phyloP scores from a whole-genome alignment of 2,888 invertebrate genomes.

The Rhagonycha fulva region DNA sequence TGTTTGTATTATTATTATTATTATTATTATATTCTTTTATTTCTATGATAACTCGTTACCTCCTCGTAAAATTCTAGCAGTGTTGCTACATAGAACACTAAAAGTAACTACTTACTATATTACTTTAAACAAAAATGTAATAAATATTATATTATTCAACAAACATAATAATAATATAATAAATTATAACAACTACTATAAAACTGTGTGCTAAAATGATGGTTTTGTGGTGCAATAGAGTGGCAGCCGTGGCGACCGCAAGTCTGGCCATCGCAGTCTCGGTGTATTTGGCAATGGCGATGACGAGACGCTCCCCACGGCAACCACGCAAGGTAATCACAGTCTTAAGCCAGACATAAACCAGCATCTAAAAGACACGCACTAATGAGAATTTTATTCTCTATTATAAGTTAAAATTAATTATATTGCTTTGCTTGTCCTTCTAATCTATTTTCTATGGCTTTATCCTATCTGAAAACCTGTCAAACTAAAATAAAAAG shows the following conservation, averaged over 20 bases:
- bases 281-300: constrained; percentile 36
- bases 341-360: constrained; percentile 51
- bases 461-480: constrained; percentile 54
- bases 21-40: constrained; percentile 39
- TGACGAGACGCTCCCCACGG: constrained; percentile 43
- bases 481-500: constrained; percentile 43
- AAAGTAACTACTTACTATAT: constrained; percentile 1
- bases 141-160: constrained; percentile 23
- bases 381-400: constrained; percentile 37
- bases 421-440: constrained; percentile 48
- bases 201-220: constrained; percentile 46
- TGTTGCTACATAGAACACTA: constrained; percentile 22
- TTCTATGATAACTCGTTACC: constrained; percentile 54
- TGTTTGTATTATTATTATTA: constrained; percentile 47
- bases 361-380: constrained; percentile 41
- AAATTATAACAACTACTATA: constrained; percentile 12
- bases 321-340: constrained; percentile 52
- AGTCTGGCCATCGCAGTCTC: constrained; percentile 36
- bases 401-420: constrained; percentile 41
- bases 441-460: constrained; percentile 52
- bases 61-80: constrained; percentile 49
- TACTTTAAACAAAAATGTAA: constrained; percentile 23
- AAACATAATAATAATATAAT: constrained; percentile 8
- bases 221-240: constrained; percentile 53
- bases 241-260: constrained; percentile 47